Percentiles rank a stretch among this genome's conserved stretches.
Conservation (phyloP, 2,797 vertebrate genomes). For the Artibeus lituratus region DNA sequence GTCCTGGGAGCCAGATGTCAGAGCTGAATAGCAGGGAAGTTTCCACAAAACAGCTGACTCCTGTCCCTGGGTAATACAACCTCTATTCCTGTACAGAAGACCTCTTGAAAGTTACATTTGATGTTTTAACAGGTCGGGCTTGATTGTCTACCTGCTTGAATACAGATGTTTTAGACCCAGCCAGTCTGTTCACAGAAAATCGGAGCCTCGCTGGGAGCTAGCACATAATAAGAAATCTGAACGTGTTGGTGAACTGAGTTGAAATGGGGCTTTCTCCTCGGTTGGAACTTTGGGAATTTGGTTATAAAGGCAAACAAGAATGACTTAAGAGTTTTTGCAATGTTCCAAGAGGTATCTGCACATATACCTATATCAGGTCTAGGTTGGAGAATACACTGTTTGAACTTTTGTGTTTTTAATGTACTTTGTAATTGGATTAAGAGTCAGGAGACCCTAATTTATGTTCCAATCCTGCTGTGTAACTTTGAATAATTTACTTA, state of each 20-base stretch:
- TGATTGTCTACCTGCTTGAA: not conserved
- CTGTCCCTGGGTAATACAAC: not conserved
- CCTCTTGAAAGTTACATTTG: constrained; percentile 36
- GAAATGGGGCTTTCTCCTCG: not conserved
- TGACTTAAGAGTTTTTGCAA: not conserved
- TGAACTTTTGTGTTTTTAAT: not conserved
- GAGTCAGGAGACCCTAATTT: not conserved
- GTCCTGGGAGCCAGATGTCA: constrained; percentile 41
- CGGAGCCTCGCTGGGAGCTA: not conserved
- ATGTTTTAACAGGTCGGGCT: constrained; percentile 33
- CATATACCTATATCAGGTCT: not conserved
- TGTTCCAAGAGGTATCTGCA: not conserved
- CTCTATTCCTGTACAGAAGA: constrained; percentile 25
- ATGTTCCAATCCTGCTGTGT: not conserved
- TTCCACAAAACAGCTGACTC: constrained; percentile 15
- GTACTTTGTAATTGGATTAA: not conserved
- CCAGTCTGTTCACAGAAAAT: not conserved
- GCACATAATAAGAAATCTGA: not conserved
- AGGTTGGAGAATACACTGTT: not conserved
- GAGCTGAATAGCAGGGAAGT: not conserved
- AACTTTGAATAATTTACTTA: not conserved
- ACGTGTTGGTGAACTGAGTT: not conserved
- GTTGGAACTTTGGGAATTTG: not conserved
- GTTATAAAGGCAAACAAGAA: constrained; percentile 15
- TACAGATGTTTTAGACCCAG: constrained; percentile 19